A percentile compares a stretch with the other conserved stretches of the same genome.
These are phyloP conservation scores for Amyelois transitella DNA, from an alignment of 1,140 invertebrate species.

Conservation along the genomic window DNA sequence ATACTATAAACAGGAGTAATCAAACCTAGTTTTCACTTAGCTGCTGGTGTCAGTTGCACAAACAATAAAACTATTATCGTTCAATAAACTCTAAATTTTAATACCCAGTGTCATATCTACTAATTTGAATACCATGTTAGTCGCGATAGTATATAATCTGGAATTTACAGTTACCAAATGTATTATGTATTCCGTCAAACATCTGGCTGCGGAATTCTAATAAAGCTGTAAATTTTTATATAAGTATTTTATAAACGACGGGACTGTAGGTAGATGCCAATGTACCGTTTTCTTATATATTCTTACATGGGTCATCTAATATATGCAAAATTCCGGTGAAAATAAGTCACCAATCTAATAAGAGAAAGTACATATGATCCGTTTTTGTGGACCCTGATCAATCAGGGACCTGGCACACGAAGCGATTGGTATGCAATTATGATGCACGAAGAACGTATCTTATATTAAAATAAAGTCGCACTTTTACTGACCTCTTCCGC, in stretches of 20 bases:
- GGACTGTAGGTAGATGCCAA: slow-evolving; percentile 37
- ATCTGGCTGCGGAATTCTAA: slow-evolving; percentile 47
- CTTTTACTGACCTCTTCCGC: not conserved
- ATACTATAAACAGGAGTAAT: slow-evolving; percentile 28
- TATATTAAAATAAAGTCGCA: not conserved
- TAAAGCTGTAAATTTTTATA: slow-evolving; percentile 64
- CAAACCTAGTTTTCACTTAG: not conserved
- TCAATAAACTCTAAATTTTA: slow-evolving; percentile 25
- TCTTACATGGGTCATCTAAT: slow-evolving; percentile 55
- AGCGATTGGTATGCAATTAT: slow-evolving; percentile 36
- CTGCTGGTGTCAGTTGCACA: not conserved
- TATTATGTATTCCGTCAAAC: slow-evolving; percentile 54
- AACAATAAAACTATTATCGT: slow-evolving; percentile 27
- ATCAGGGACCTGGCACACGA: slow-evolving; percentile 47
- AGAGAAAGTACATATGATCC: slow-evolving; percentile 59
- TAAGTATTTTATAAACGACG: slow-evolving; percentile 37
- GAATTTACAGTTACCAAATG: slow-evolving; percentile 38
- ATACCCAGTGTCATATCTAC: slow-evolving; percentile 10
- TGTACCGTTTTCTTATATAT: slow-evolving; percentile 55
- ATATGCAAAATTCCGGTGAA: slow-evolving; percentile 52
- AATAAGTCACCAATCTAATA: slow-evolving; percentile 40
- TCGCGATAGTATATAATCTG: slow-evolving; percentile 24
- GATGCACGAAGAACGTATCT: slow-evolving; percentile 31
- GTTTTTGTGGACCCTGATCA: slow-evolving; percentile 41
- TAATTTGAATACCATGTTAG: slow-evolving; percentile 21